Evolutionary conservation across 2,888 invertebrate species (phyloP), one percentile per base, ranked within the genome.

Genomic region (Yponomeuta cagnagella): DNA sequence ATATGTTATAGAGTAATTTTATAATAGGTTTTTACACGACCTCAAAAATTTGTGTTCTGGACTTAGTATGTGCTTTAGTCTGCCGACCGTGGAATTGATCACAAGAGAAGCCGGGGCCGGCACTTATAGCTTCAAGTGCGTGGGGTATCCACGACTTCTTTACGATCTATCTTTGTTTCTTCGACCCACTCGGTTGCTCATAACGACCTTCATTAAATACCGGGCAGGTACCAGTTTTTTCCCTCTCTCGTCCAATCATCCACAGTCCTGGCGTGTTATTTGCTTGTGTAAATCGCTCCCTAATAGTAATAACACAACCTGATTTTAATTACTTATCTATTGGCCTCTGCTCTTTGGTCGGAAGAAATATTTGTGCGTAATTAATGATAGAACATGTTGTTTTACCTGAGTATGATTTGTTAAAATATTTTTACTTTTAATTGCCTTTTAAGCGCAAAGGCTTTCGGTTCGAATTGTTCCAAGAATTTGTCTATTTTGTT

Each of bases 201-300:
- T 58, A 58, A 58, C 79, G 81, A 85, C 89, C 88, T 88, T 88
- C 85, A 82, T 85, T 85, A 85, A 81, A 83, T 80, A 80, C 79
- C 76, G 79, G 78, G 77, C 88, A 89, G 88, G 89, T 89, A 89
- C 87, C 82, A 80, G 83, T 84, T 85, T 87, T 88, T 65, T 65
- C 33, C 65, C 33, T 33, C 33, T 30, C 65, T 65, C 65, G 2
- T 65, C 65, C 65, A 65, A 65, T 65, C 65, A 65, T 65, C 65
- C 30, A 30, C 65, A 31, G 31, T 65, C 4, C 65, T 30, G 65
- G 31, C 30, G 65, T 30, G 33, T 65, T 65, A 65, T 65, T 65
- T 65, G 65, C 30, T 30, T 30, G 65, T 65, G 65, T 65, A 65
- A 63, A 12, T 33, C 33, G 65, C 65, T 65, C 65, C 65, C 65